Evolutionary conservation across 2,888 invertebrate species (phyloP), one percentile per base, ranked within the genome.

Genomic region (Lochmaea crataegi): DNA sequence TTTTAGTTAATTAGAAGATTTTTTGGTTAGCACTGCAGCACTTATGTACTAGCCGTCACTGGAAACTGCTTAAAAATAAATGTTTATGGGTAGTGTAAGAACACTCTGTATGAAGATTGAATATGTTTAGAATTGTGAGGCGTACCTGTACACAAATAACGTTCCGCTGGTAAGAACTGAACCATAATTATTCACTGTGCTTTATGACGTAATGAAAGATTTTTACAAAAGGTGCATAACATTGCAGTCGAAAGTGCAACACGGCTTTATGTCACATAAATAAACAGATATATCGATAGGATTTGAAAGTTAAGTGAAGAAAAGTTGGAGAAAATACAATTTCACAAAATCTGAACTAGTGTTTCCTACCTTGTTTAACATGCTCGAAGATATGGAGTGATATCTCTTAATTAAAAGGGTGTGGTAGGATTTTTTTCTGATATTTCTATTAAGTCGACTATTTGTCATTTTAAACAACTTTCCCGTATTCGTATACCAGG

Each of bases 381-480:
- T 32, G 22, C 58, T 70, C 45, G 64, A 79, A 75, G 75, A 78
- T 77, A 76, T 73, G 68, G 72, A 77, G 74, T 77, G 78, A 79
- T 79, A 79, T 76, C 71, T 71, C 60, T 63, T 69, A 83, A 85
- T 84, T 83, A 83, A 80, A 77, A 83, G 83, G 85, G 86, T 82
- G 86, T 84, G 86, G 85, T 83, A 71, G 75, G 75, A 80, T 82
- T 79, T 80, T 80, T 53, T 81, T 71, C 51, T 67, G 69, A 71
- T 74, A 68, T 75, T 71, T 74, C 74, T 74, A 77, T 72, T 74
- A 74, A 75, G 65, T 77, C 65, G 66, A 77, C 80, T 79, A 83
- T 81, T 81, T 81, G 82, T 83, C 83, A 83, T 82, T 81, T 83
- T 82, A 82, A 78, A 81, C 83, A 83, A 84, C 85, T 85, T 85